Percentiles rank a stretch among this genome's conserved stretches.
Conservation (phyloP, 2,888 invertebrate genomes). For the Pherbina coryleti region DNA sequence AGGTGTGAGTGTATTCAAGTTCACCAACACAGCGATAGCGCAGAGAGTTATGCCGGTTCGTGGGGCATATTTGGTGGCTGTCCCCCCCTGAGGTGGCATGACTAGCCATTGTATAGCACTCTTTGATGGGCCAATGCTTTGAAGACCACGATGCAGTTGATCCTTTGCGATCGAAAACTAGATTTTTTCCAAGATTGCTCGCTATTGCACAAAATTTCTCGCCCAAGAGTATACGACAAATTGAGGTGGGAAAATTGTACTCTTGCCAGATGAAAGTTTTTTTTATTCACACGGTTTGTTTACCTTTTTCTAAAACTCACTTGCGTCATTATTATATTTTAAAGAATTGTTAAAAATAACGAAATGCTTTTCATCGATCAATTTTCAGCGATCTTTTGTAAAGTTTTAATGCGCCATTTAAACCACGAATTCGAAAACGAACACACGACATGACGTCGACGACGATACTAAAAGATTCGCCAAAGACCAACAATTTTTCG, state of each 20-base stretch:
- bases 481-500: conserved; percentile 5
- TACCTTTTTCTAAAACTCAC: no score
- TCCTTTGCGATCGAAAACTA: neutral
- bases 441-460: conserved; percentile 66
- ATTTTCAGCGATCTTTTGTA: no score
- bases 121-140: no score
- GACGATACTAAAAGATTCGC: conserved; percentile 62
- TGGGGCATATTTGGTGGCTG: no score
- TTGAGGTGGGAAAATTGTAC: neutral
- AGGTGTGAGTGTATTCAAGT: conserved; percentile 55
- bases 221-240: neutral
- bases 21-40: conserved; percentile 55
- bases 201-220: no score
- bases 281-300: no score
- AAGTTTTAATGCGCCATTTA: no score
- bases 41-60: neutral
- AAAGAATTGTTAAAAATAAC: no score
- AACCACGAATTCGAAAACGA: conserved; percentile 42
- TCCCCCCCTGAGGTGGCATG: neutral
- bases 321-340: no score
- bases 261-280: no score
- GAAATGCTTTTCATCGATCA: no score
- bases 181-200: neutral
- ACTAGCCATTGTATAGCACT: no score
- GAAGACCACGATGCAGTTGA: neutral